Conservation (phyloP, 2,888 invertebrate genomes). For the Antitype chi region DNA sequence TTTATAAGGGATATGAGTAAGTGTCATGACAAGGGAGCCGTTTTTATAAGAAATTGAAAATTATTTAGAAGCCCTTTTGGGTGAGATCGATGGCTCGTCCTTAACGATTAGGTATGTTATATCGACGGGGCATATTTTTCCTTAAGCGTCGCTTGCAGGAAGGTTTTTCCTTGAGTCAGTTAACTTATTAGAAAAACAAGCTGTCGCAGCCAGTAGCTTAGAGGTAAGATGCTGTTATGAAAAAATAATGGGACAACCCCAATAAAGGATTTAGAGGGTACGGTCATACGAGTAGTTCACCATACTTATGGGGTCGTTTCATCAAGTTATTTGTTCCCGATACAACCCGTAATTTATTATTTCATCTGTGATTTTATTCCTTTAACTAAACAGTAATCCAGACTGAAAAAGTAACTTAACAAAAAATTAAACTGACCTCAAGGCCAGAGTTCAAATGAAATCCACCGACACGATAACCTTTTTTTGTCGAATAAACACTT, state of each 20-base stretch:
- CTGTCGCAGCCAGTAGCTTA: conserved; percentile 21
- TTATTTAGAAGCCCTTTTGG: conserved; percentile 29
- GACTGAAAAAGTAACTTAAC: background rate
- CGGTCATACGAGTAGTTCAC: background rate
- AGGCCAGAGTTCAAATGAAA: background rate
- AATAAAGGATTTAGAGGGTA: background rate
- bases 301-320: background rate
- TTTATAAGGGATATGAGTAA: conserved; percentile 46
- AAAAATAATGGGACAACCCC: background rate
- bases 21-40: conserved; percentile 43
- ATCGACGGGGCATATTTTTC: conserved; percentile 24
- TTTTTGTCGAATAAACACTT: conserved; percentile 7
- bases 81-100: conserved; percentile 36
- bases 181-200: background rate
- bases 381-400: background rate
- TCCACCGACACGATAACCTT: background rate
- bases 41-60: conserved; percentile 49
- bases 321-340: background rate
- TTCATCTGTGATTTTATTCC: background rate
- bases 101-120: conserved; percentile 22
- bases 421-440: background rate
- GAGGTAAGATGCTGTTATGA: background rate
- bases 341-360: background rate
- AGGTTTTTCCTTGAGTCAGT: conserved; percentile 1
- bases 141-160: background rate